Conservation (phyloP, 2,113 vertebrate genomes). For the Poicephalus meyeri region DNA sequence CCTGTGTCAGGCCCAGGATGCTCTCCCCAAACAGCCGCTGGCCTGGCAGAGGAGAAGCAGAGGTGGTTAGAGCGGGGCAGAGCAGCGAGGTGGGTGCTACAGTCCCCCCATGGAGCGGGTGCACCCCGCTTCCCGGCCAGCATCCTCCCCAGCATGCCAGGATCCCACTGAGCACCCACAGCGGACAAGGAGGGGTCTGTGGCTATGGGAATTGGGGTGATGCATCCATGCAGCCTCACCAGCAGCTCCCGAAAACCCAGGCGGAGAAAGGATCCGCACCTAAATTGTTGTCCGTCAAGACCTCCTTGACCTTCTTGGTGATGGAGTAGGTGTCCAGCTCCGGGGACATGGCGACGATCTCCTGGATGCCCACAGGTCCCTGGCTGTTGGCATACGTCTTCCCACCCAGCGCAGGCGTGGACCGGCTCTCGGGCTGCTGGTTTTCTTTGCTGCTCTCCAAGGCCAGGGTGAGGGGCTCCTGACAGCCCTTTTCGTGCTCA, state of each 20-base stretch:
- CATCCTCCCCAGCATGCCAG: background rate
- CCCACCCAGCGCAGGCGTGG: conserved; percentile 55
- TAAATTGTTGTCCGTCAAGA: conserved; percentile 97
- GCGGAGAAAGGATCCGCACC: conserved; percentile 72
- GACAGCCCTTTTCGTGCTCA: conserved; percentile 69
- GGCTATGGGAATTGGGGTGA: background rate
- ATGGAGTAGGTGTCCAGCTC: conserved; percentile 97
- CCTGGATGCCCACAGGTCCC: conserved; percentile 89
- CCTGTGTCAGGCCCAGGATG: conserved; percentile 96
- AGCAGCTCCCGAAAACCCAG: background rate
- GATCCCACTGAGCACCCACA: background rate
- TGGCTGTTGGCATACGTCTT: conserved; percentile 77
- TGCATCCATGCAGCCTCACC: background rate
- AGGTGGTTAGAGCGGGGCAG: background rate
- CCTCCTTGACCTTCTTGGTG: conserved; percentile 98
- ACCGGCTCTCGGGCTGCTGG: conserved; percentile 82
- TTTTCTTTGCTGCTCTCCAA: conserved; percentile 97
- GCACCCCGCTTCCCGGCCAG: background rate
- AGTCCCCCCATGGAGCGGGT: background rate
- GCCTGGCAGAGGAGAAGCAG: conserved; percentile 78
- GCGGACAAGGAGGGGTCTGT: rapidly evolving
- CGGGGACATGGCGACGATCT: conserved; percentile 94
- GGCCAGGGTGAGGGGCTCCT: conserved; percentile 82
- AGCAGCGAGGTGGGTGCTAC: rapidly evolving
- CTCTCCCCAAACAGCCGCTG: conserved; percentile 98